phyloP scores from a whole-genome alignment of 1,140 invertebrate genomes.

The Camponotus vicinus region DNA sequence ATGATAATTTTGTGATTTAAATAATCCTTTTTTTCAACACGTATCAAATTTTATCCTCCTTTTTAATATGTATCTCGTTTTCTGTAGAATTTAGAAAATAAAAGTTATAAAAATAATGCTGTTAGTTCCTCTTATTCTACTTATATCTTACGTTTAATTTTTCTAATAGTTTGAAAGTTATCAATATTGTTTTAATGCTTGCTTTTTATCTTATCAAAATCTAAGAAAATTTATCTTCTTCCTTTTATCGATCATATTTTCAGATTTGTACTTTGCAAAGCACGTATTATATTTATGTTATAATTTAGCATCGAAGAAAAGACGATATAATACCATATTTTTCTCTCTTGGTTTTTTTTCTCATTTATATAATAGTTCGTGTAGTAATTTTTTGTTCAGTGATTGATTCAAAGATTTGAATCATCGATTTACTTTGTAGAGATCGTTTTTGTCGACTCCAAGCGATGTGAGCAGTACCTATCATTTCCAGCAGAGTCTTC shows the following conservation, averaged over 20 bases:
- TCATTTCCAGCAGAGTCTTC: constrained; percentile 41
- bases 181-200: background rate
- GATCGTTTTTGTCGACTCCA: constrained; percentile 26
- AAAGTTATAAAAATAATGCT: constrained; percentile 7
- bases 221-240: background rate
- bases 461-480: constrained; percentile 12
- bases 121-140: background rate
- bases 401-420: background rate
- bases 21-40: background rate
- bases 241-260: background rate
- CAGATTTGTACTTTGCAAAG: background rate
- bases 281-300: background rate
- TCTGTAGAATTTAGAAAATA: background rate
- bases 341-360: background rate
- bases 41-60: no score
- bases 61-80: background rate
- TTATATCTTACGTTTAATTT: constrained; percentile 12
- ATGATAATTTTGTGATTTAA: constrained; percentile 10
- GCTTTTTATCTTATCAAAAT: constrained; percentile 25
- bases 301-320: background rate
- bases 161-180: background rate
- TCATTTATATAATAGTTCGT: no score
- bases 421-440: background rate
- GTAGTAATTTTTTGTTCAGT: background rate
- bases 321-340: background rate